Base-by-base conservation (phyloP, 1,140 invertebrate species). In the Dreissena rostriformis region DNA sequence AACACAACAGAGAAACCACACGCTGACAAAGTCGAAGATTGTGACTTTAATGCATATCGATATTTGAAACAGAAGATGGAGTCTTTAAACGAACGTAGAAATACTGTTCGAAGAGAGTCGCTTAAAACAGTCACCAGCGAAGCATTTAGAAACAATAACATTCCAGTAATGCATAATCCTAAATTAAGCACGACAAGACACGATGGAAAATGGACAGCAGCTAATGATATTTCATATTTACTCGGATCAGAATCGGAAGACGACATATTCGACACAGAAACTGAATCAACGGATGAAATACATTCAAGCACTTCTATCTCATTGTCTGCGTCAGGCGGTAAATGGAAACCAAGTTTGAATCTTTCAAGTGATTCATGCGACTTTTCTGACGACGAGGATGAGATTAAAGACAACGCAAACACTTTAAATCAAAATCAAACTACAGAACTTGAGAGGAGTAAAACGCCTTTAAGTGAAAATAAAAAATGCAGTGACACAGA, bases 401-500 rank as follows among this genome's bases (percentile, higher is more conserved):
- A 24, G 22, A 24, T 22, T 22, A 26, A 19, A n/a, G 66, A 68
- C 17, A 26, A 22, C 26, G 15, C 15, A 22, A 26, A 29, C 15
- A n/a, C 19, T 68, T 17, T 22, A 63, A 63, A 63, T 26, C 22
- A 68, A 26, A 68, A 17, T 68, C 19, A 24, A 7, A 68, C n/a
- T 17, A 26, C 65, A 0, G 15, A 70, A 19, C 29, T 79, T 14
- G 67, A 70, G 70, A 70, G 65, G 66, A 70, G 53, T 26, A 79
- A 79, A 49, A 79, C 49, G 39, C 66, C 26, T 17, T 29, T 70
- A 70, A 24, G 77, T 55, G 53, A 66, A 49, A 70, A 68, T 53
- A 19, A 39, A 53, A 70, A 70, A 0, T n/a, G 73, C 52, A 57
- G 73, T 28, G 57, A 63, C 39, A 57, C 63, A n/a, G 70, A 73